Evolutionary conservation across 2,113 vertebrate genomes (phyloP), one percentile per base, ranked within the genome.

Genomic region (Hydrochoerus hydrochaeris): DNA sequence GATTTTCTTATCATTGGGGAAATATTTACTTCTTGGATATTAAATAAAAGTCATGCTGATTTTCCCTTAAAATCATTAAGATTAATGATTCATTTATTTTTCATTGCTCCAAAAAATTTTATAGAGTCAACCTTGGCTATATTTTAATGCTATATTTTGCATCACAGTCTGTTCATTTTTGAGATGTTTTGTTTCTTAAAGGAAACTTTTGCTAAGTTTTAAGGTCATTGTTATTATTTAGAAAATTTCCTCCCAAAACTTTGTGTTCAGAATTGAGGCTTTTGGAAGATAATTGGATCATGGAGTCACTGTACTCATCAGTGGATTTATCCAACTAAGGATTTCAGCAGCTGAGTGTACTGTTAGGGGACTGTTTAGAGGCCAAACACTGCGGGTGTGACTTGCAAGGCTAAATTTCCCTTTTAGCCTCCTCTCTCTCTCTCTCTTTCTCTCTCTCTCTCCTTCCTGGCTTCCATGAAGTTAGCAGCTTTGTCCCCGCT

Each of bases 41-140:
- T 91, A 90, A 81, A 52, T 71, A 82, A 81, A 93, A 94, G 46
- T 77, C 73, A 84, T 41, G 35, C 4, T 63, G 22, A 60, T 89
- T 91, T 96, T 46, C 73, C 5, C 38, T 88, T 22, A 77, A 93
- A 92, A 52, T 58, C 20, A 88, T 60, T 35, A 26, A 83, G 19
- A 75, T 44, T n/a, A 78, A 95, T 77, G 41, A 67, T 71, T 69
- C 54, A 81, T 67, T 84, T 22, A 80, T 92, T 73, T 85, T 20
- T 12, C 35, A 35, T n/a, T 30, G 14, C 7, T 54, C 57, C 67
- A 91, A 82, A 5, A 94, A 95, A 20, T 38, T 3, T 16, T 69
- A 26, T 62, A 93, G 26, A 94, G 5, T 38, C 5, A 82, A 58
- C 2, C 4, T 60, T 65, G 38, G 57, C 7, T 81, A 7, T 0